Evolutionary conservation across 2,888 invertebrate species (phyloP), one percentile per base, ranked within the genome.

Genomic region (Chrysolina haemoptera): DNA sequence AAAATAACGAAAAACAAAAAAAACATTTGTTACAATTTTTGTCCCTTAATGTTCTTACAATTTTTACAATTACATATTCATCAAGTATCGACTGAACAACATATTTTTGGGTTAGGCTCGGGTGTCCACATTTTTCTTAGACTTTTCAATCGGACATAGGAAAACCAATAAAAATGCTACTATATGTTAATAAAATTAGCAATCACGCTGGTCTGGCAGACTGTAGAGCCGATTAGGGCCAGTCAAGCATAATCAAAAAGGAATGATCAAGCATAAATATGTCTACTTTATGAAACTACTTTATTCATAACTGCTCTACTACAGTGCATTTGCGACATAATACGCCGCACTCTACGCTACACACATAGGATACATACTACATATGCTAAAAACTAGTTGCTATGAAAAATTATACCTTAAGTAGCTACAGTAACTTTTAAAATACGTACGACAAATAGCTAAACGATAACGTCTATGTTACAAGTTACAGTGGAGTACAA

Each of bases 281-380:
- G 75, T 80, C 89, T 89, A 89, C 89, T 88, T 87, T 88, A 88
- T 88, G 87, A 88, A 89, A 89, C 89, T 89, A 89, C 89, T 89
- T 89, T 89, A 89, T 89, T 89, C 86, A 86, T 87, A 89, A 89
- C 88, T 87, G 88, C 88, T 88, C 88, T 88, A 87, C 87, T 88
- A 89, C 89, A 89, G 89, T 89, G 89, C 89, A 89, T 85, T 80
- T 83, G 85, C 85, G 86, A 84, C 85, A n/a, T n/a, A 77, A 75
- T 76, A 73, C 82, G 74, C 76, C 82, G 82, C 86, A 84, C 84
- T 82, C 87, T 88, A 88, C 86, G 86, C 88, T 88, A 88, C 88
- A 87, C 87, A 87, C 87, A 86, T 82, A 87, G 35, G 84, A 87
- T 87, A 88, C 87, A 87, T 85, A 83, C 88, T 88, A 88, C 87